Base-by-base conservation (phyloP, 1,140 invertebrate species). In the Trichomalopsis sarcophagae region DNA sequence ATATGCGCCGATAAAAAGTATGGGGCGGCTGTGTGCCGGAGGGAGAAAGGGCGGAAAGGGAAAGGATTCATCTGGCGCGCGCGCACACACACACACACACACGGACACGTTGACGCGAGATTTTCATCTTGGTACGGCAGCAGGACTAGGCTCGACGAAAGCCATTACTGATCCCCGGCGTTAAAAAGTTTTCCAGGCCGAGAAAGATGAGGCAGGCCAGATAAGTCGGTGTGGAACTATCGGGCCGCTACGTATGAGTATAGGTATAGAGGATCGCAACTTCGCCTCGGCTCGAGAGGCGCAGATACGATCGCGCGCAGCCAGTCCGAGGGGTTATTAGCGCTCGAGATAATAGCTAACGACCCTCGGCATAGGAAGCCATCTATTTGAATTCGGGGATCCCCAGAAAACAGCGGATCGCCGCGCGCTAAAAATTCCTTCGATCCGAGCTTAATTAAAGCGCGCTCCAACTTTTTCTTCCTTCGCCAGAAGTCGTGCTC, bases 361-460 rank as follows among this genome's bases (percentile, higher is more conserved):
- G 84, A 88, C 85, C 82, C 21, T 68, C 73, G 68, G 21, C 21
- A 85, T 81, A 86, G 89, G 86, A 89, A 89, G 85, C 84, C 87
- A 88, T 89, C 81, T 82, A 87, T 89, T 89, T 84, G 85, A 88
- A 88, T 89, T 89, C 84, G 86, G 86, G 86, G 71, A 78, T 27
- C 47, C 47, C 55, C 55, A 2, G 33, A 62, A 78, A 78, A 78
- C 50, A 78, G 27, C 11, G 17, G 44, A 27, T 55, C 6, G 40
- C 11, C 11, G 21, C 27, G 69, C 73, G 36, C 27, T 44, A 36
- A 36, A 44, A 75, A 75, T 75, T 75, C 73, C 36, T 75, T 78
- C 50, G 44, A 50, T 27, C 47, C 23, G 14, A 78, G 30, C 76
- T 78, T 55, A 78, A 78, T 78, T 55, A 50, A 78, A 78, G 23